These are phyloP conservation scores for Callinectes sapidus DNA, from an alignment of 2,888 invertebrate species.

Conservation along the genomic window DNA sequence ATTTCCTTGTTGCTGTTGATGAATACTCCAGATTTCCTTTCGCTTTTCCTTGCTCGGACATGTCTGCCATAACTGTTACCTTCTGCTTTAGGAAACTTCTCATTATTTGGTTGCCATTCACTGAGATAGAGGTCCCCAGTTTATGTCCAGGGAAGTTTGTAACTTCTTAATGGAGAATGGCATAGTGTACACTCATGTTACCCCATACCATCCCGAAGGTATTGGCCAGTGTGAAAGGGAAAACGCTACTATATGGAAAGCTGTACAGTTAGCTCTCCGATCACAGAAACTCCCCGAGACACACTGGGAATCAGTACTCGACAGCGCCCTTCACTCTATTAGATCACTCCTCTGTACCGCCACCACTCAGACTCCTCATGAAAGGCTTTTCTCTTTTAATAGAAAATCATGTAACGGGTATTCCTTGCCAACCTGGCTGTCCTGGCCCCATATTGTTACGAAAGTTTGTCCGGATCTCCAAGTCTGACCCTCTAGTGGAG, in stretches of 20 bases:
- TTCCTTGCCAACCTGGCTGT: background rate
- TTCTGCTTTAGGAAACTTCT: background rate
- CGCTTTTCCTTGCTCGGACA: background rate
- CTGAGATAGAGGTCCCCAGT: background rate
- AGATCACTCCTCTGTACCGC: too few relatives aligned
- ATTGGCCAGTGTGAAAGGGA: constrained; percentile 38
- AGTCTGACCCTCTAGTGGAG: background rate
- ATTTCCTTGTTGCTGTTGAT: constrained; percentile 12
- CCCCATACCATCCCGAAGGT: constrained; percentile 29
- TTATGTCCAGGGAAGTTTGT: background rate
- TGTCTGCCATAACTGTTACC: background rate
- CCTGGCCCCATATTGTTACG: background rate
- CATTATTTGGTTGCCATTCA: background rate
- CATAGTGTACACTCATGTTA: background rate
- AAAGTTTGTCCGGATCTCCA: background rate
- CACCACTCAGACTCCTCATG: constrained; percentile 32
- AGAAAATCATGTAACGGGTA: background rate
- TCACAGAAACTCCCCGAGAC: background rate
- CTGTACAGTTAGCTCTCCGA: constrained; percentile 29
- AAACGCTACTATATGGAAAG: constrained; percentile 45
- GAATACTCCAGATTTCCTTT: constrained; percentile 15
- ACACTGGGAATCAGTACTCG: constrained; percentile 38
- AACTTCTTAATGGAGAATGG: constrained; percentile 21
- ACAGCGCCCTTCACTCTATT: background rate
- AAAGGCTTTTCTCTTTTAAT: constrained; percentile 24